Evolutionary conservation across 2,888 invertebrate species (phyloP).

Genomic region (Malthinus seriepunctatus): DNA sequence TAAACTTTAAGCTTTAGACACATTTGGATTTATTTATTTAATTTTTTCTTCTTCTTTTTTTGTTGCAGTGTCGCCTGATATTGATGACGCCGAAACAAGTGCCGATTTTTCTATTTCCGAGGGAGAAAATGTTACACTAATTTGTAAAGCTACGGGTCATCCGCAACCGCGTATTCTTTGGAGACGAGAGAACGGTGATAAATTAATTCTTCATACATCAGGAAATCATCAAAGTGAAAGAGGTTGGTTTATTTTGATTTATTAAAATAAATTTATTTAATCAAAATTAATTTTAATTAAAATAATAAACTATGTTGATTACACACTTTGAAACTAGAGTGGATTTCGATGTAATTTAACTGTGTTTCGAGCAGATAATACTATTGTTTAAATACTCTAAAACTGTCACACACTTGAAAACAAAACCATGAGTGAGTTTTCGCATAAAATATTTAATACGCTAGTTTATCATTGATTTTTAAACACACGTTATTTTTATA

Average conservation of each 20-base stretch:
- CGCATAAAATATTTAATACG: too few relatives aligned
- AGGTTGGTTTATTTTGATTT: constrained; percentile 5
- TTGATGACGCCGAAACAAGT: constrained; percentile 63
- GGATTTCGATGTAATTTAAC: constrained; percentile 16
- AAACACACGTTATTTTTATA: too few relatives aligned
- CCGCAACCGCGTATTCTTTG: constrained; percentile 63
- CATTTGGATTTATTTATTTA: neutral
- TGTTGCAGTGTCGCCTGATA: constrained; percentile 65
- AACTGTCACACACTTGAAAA: constrained; percentile 14
- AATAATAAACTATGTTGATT: constrained; percentile 15
- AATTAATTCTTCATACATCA: constrained; percentile 45
- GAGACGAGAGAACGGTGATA: constrained; percentile 61
- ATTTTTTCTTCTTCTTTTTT: constrained; percentile 6
- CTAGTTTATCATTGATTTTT: too few relatives aligned
- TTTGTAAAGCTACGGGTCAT: constrained; percentile 62
- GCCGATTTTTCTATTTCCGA: constrained; percentile 63
- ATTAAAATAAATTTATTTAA: neutral
- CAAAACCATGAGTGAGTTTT: neutral
- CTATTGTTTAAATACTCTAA: constrained; percentile 12
- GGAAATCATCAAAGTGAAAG: constrained; percentile 17
- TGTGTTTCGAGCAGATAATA: constrained; percentile 10
- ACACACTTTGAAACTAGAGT: constrained; percentile 11
- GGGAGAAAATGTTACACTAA: constrained; percentile 64
- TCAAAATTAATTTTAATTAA: constrained; percentile 4
- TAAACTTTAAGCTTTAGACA: neutral